Evolutionary conservation across 2,113 vertebrate genomes (phyloP), one percentile per base, ranked within the genome.

Genomic region (Telmatochromis sp.): DNA sequence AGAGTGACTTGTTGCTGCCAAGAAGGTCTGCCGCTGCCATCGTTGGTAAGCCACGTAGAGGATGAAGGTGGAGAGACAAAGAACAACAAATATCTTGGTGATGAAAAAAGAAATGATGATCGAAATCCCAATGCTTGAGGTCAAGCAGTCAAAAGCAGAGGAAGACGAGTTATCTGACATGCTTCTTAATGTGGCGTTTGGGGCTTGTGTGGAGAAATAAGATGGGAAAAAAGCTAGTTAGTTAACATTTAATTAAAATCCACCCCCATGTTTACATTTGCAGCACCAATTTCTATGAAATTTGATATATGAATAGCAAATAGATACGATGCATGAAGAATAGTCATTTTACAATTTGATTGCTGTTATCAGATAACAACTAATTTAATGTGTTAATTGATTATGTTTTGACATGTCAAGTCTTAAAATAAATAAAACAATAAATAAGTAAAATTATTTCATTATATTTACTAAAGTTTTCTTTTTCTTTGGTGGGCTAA

Each of bases 61-160:
- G 4, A 87, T 21, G 19, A 19, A 9, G 6, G 1, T 12, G 53
- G 37, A 45, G 12, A 82, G 4, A 5, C 2, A 80, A 31, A 82
- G 13, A 1, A 78, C 3, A 17, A 87, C 3, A 23, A 60, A 5
- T 3, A 6, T 4, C n/a, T 35, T 68, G 2, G 10, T 5, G 47
- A 70, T 3, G 31, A 21, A 0, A 0, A 53, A 37, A 11, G 9
- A 35, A 37, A 4, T 53, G 13, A 0, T 65, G 0, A 68, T 68
- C 0, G 0, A 21, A 68, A 68, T 40, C 0, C n/a, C 63, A 3
- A 1, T 40, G 10, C n/a, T 21, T 14, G 35, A 68, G 4, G 11
- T 21, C 0, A 23, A 40, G 11, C 35, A 68, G 63, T 68, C 11
- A 40, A 68, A 9, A 2, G 19, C 19, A 68, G 63, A 68, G 35